These are phyloP conservation scores for Acanthaster planci DNA, from an alignment of 35 echinoderm and acorn worm genomes.

Conservation along the genomic window DNA sequence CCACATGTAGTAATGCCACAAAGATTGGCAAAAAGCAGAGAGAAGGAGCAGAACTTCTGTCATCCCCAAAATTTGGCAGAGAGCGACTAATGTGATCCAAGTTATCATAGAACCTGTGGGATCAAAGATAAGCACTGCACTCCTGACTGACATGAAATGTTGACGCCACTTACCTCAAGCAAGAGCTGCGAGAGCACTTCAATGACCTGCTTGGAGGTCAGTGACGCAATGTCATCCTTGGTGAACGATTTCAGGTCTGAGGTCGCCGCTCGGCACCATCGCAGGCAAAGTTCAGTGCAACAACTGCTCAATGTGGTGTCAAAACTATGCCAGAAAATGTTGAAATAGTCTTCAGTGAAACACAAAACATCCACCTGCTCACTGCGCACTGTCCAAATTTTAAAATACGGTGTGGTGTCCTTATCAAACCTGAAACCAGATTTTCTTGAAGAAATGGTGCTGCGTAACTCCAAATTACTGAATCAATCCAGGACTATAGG, in stretches of 20 bases:
- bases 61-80: neutral
- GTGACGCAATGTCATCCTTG: conserved; percentile 49
- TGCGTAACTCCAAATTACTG: too few relatives aligned
- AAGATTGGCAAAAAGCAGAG: too few relatives aligned
- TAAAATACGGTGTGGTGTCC: too few relatives aligned
- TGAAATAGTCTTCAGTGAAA: too few relatives aligned
- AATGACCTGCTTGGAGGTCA: conserved; percentile 68
- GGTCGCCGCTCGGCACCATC: conserved; percentile 69
- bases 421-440: too few relatives aligned
- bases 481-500: too few relatives aligned
- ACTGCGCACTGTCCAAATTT: too few relatives aligned
- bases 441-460: too few relatives aligned
- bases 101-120: neutral
- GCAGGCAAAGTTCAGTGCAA: conserved; percentile 59
- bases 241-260: conserved; percentile 32
- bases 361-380: too few relatives aligned
- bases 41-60: too few relatives aligned
- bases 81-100: neutral
- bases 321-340: conserved; percentile 51
- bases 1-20: too few relatives aligned
- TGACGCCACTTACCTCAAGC: conserved; percentile 59
- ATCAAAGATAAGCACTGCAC: neutral
- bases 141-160: neutral
- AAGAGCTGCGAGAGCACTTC: conserved; percentile 77
- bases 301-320: conserved; percentile 82